Evolutionary conservation across 2,797 vertebrate genomes (phyloP).

Genomic region (Sarcophilus harrisii): DNA sequence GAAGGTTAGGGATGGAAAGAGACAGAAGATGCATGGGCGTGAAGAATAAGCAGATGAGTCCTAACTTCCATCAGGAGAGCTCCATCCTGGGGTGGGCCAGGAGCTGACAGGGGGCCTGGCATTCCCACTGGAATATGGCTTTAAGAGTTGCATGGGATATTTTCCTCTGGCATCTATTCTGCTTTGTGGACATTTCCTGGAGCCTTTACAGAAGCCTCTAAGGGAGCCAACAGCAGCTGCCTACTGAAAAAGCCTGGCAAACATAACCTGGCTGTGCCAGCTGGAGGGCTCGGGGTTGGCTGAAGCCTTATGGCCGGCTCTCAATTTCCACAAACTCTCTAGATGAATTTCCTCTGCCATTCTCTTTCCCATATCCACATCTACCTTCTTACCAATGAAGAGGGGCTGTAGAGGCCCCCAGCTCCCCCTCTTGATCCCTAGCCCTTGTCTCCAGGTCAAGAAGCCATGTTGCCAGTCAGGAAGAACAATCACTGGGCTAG

Average conservation of each 20-base stretch:
- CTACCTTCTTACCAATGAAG: background rate
- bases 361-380: background rate
- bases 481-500: background rate
- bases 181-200: background rate
- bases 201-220: background rate
- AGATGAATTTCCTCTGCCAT: background rate
- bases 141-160: background rate
- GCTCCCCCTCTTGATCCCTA: background rate
- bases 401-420: background rate
- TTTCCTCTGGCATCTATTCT: background rate
- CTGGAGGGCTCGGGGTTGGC: background rate
- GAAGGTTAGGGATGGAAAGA: constrained; percentile 78
- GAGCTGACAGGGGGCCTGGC: background rate
- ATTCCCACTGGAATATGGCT: background rate
- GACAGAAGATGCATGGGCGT: constrained; percentile 67
- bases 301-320: background rate
- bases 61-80: constrained; percentile 76
- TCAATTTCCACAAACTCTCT: background rate
- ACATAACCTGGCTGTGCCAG: background rate
- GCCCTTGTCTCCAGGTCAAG: background rate
- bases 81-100: constrained; percentile 65
- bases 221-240: background rate
- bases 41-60: constrained; percentile 78
- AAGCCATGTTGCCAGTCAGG: background rate
- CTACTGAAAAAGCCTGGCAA: background rate